Conservation (phyloP, 2,797 vertebrate genomes). For the Cirrhinus mrigala region DNA sequence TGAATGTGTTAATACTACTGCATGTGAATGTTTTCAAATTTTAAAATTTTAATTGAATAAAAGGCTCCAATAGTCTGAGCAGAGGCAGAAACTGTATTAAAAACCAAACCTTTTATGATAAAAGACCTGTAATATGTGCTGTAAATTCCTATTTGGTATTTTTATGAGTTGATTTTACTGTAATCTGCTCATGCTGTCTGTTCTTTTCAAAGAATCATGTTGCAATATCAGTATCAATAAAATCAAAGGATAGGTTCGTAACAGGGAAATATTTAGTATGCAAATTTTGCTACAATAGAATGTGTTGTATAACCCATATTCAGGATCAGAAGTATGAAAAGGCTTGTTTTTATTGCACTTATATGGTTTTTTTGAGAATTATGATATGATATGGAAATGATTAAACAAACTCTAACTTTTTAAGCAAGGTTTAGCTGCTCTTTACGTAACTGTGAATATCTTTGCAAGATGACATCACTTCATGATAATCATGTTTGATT, state of each 20-base stretch:
- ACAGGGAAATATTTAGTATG: not conserved
- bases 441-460: conserved; percentile 41
- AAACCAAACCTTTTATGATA: not conserved
- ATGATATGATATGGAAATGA: not conserved
- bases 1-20: conserved; percentile 37
- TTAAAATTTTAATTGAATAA: conserved; percentile 7
- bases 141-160: not conserved
- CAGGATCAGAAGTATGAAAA: conserved; percentile 17
- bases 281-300: not conserved
- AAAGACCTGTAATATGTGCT: not conserved
- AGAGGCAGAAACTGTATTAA: not conserved
- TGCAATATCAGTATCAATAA: conserved; percentile 22
- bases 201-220: not conserved
- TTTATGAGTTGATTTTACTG: conserved; percentile 2
- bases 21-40: conserved; percentile 11
- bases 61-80: not conserved
- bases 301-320: conserved; percentile 12
- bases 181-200: not conserved
- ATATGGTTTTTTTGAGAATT: conserved; percentile 7
- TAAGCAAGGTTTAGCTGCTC: conserved; percentile 20
- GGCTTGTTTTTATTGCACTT: conserved; percentile 16
- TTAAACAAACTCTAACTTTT: conserved; percentile 20
- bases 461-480: conserved; percentile 9
- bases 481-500: not conserved
- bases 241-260: not conserved